Percentiles rank a stretch among this genome's conserved stretches.
Conservation (phyloP, 2,113 vertebrate genomes). For the Cricetomys ansorgei region DNA sequence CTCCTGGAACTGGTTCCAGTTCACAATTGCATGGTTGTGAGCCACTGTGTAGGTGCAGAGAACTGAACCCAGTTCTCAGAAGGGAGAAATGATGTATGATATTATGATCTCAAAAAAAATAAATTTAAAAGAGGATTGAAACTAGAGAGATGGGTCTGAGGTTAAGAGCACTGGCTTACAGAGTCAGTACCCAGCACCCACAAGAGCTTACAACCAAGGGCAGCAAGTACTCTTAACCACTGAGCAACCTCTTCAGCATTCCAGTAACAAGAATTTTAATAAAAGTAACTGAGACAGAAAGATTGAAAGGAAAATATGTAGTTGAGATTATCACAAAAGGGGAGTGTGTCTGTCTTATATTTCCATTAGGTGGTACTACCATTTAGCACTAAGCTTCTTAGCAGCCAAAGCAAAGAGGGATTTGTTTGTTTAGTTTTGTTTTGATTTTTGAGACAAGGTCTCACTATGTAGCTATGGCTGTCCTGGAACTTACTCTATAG, state of each 20-base stretch:
- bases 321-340: background rate
- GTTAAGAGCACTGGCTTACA: background rate
- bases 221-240: no score
- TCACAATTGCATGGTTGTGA: background rate
- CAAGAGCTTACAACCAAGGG: background rate
- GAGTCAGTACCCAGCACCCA: background rate
- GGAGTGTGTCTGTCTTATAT: background rate
- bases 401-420: slow-evolving; percentile 45
- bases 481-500: no score
- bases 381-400: background rate
- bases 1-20: background rate
- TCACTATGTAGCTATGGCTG: no score
- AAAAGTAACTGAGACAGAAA: background rate
- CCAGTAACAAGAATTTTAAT: no score
- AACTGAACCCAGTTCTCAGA: background rate
- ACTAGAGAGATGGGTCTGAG: background rate
- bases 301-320: background rate
- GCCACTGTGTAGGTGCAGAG: background rate
- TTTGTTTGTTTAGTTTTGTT: background rate
- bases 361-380: background rate
- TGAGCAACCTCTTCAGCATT: no score
- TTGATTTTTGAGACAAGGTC: no score
- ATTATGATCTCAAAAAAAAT: background rate
- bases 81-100: background rate
- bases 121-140: background rate